These are phyloP conservation scores for Bugula neritina DNA, from an alignment of 2,888 invertebrate genomes.

Conservation along the genomic window DNA sequence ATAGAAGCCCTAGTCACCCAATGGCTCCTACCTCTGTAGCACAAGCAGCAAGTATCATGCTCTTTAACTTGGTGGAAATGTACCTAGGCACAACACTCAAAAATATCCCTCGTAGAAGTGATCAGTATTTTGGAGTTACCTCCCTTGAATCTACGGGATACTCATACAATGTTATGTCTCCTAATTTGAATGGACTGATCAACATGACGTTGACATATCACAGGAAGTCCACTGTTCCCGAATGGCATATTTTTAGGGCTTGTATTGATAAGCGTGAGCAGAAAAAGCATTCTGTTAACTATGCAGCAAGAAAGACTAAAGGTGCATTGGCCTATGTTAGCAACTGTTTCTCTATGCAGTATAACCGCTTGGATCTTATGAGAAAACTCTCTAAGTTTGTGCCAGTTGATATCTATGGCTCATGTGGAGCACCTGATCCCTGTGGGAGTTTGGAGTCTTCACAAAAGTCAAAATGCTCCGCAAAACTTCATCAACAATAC, in stretches of 20 bases:
- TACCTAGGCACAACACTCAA: neutral
- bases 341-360: slow-evolving; percentile 20
- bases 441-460: neutral
- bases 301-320: neutral
- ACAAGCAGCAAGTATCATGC: slow-evolving; percentile 18
- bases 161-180: neutral
- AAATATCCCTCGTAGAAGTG: slow-evolving; percentile 5
- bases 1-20: neutral
- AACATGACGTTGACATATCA: neutral
- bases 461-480: neutral
- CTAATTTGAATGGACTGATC: neutral
- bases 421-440: slow-evolving; percentile 2
- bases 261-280: neutral
- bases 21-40: slow-evolving; percentile 3
- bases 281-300: neutral
- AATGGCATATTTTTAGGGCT: slow-evolving; percentile 23
- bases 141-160: slow-evolving; percentile 16
- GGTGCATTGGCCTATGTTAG: slow-evolving; percentile 18
- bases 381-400: neutral
- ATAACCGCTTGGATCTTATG: neutral
- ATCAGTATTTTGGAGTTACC: slow-evolving; percentile 24
- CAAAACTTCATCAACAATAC: neutral
- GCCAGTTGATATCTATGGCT: neutral
- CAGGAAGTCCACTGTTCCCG: slow-evolving; percentile 18
- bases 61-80: slow-evolving; percentile 19